Evolutionary conservation across 2,797 vertebrate genomes (phyloP).

Genomic region (Prunella strophiata): DNA sequence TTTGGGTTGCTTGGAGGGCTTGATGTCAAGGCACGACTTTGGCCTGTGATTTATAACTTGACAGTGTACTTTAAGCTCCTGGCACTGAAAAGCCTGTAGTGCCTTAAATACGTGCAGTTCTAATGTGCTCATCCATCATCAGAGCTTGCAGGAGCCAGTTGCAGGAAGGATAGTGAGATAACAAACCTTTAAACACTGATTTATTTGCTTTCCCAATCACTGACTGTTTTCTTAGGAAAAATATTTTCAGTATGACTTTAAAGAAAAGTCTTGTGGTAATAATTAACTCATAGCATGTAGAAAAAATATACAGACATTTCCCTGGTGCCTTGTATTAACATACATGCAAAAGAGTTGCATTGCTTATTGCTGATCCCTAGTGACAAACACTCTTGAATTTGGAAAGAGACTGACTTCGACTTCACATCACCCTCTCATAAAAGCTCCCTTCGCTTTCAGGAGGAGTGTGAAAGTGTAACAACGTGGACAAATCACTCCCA

Average conservation of each 20-base stretch:
- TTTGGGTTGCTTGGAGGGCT: background rate
- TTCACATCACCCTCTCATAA: background rate
- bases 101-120: constrained; percentile 51
- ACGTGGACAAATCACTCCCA: background rate
- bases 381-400: constrained; percentile 23
- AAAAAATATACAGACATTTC: constrained; percentile 21
- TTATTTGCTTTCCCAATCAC: constrained; percentile 58
- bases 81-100: constrained; percentile 50
- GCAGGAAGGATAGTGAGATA: constrained; percentile 53
- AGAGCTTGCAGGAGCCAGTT: constrained; percentile 40
- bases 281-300: constrained; percentile 9
- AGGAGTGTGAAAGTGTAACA: background rate
- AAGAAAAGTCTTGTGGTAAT: constrained; percentile 55
- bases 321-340: constrained; percentile 52
- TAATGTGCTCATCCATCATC: constrained; percentile 64
- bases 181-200: constrained; percentile 58
- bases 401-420: background rate
- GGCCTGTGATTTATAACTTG: constrained; percentile 57
- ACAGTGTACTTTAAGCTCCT: constrained; percentile 51
- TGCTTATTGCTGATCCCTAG: constrained; percentile 20
- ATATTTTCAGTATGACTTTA: constrained; percentile 49
- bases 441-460: constrained; percentile 7
- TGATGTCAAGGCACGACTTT: constrained; percentile 20
- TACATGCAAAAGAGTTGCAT: constrained; percentile 16
- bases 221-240: constrained; percentile 55